These are phyloP conservation scores for Stenotaenia linearis DNA, from an alignment of 2,888 invertebrate genomes.

Conservation along the genomic window DNA sequence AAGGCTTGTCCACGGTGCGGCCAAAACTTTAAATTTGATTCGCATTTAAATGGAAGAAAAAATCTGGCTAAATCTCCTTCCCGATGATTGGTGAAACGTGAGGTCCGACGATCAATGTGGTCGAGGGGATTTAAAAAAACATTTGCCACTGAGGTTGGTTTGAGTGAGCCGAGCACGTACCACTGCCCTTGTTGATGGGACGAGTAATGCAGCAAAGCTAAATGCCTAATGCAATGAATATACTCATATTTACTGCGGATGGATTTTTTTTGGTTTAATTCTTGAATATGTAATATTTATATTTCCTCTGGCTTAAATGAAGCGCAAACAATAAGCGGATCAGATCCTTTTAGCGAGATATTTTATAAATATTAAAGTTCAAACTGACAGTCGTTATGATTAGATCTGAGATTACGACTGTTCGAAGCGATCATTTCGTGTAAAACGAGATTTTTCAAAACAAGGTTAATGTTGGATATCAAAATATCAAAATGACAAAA, in stretches of 20 bases:
- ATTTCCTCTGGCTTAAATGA: not conserved
- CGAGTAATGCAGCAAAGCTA: not conserved
- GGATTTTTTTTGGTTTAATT: not conserved
- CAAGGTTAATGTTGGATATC: too few species aligned
- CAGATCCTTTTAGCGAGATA: too few species aligned
- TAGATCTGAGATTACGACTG: too few species aligned
- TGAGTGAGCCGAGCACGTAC: slow-evolving; percentile 15
- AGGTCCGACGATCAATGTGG: slow-evolving; percentile 19
- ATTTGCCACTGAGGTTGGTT: slow-evolving; percentile 7
- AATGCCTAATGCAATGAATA: slow-evolving; percentile 11
- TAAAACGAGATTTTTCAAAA: too few species aligned
- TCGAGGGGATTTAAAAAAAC: slow-evolving; percentile 14
- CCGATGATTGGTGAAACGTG: slow-evolving; percentile 11
- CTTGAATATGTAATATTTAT: not conserved
- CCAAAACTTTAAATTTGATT: not conserved
- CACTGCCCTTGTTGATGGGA: slow-evolving; percentile 15
- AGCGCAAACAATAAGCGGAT: not conserved
- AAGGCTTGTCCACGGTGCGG: not conserved
- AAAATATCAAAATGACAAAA: too few species aligned
- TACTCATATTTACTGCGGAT: not conserved
- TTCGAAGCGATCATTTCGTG: too few species aligned
- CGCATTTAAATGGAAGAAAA: not conserved
- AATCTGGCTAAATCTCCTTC: slow-evolving; percentile 19
- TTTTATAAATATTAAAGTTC: too few species aligned
- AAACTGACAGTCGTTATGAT: too few species aligned